These are phyloP conservation scores for Ceyx cyanopectus DNA, from an alignment of 2,113 vertebrate species.

Conservation along the genomic window DNA sequence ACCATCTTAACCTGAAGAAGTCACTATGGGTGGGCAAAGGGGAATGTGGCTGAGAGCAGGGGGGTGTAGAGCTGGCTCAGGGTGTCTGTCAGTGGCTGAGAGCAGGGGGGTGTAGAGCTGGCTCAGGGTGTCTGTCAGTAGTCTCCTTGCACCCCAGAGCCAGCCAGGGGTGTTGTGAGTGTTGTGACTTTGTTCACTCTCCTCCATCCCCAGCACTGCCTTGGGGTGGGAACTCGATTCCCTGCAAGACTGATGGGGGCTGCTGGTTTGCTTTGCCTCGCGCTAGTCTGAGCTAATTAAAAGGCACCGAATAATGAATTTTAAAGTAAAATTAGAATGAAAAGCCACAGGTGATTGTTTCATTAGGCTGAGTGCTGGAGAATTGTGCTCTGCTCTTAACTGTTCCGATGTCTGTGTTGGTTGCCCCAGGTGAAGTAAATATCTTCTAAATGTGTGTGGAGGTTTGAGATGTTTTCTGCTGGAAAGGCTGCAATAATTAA, in stretches of 20 bases:
- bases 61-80: not conserved
- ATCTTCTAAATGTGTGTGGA: constrained; percentile 11
- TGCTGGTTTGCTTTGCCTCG: constrained; percentile 28
- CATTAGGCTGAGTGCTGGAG: not conserved
- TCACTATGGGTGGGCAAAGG: not conserved
- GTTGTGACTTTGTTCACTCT: constrained; percentile 48
- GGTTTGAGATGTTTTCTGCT: not conserved
- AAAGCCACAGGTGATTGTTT: constrained; percentile 44
- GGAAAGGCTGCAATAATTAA: not conserved
- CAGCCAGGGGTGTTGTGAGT: constrained; percentile 44
- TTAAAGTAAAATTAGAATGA: constrained; percentile 1
- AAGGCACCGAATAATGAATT: constrained; percentile 31
- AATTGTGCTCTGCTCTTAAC: not conserved
- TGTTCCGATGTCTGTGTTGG: not conserved
- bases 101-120: not conserved
- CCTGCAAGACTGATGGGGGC: not conserved
- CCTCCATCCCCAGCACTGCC: not conserved
- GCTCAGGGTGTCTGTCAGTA: not conserved
- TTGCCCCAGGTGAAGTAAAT: constrained; percentile 21
- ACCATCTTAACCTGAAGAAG: not conserved
- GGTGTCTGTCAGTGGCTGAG: rapidly evolving
- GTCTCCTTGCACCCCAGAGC: constrained; percentile 20
- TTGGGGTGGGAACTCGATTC: constrained; percentile 1
- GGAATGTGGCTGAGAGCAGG: not conserved
- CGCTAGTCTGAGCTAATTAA: constrained; percentile 20